Conservation (phyloP, 2,888 invertebrate species). For the Amphipoea lucens region DNA sequence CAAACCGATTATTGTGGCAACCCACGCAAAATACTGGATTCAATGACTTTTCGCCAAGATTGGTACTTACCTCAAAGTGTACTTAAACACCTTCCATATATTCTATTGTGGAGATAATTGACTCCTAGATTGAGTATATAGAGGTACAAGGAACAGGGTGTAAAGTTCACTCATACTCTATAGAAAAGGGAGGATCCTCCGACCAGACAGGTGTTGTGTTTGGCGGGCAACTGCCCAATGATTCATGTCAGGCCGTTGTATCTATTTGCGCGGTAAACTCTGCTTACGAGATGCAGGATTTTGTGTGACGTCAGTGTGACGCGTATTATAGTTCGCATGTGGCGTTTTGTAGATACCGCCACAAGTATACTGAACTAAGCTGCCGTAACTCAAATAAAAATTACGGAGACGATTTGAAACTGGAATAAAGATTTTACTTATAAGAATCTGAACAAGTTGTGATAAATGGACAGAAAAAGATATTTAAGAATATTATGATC, state of each 20-base stretch:
- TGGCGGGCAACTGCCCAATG: too few relatives aligned
- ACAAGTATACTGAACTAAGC: not conserved
- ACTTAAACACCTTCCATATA: not conserved
- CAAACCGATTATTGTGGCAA: conserved; percentile 18
- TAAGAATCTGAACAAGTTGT: not conserved
- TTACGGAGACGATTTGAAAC: not conserved
- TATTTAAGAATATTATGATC: not conserved
- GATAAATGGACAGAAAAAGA: not conserved
- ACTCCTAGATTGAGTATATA: not conserved
- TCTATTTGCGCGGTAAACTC: too few relatives aligned
- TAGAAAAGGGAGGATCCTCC: too few relatives aligned
- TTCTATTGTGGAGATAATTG: not conserved
- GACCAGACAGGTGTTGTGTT: too few relatives aligned
- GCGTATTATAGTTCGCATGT: too few relatives aligned
- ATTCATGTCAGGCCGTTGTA: too few relatives aligned
- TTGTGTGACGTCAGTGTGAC: too few relatives aligned
- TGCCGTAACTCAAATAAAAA: not conserved
- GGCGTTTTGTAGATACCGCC: too few relatives aligned
- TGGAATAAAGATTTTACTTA: not conserved
- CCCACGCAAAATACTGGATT: conserved; percentile 29
- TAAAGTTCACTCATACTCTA: too few relatives aligned
- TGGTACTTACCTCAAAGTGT: not conserved
- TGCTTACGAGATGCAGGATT: too few relatives aligned
- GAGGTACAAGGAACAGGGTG: too few relatives aligned
- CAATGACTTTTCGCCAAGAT: conserved; percentile 31